Base-by-base conservation (phyloP, 2,888 invertebrate species). In the Synanthedon andrenaeformis region DNA sequence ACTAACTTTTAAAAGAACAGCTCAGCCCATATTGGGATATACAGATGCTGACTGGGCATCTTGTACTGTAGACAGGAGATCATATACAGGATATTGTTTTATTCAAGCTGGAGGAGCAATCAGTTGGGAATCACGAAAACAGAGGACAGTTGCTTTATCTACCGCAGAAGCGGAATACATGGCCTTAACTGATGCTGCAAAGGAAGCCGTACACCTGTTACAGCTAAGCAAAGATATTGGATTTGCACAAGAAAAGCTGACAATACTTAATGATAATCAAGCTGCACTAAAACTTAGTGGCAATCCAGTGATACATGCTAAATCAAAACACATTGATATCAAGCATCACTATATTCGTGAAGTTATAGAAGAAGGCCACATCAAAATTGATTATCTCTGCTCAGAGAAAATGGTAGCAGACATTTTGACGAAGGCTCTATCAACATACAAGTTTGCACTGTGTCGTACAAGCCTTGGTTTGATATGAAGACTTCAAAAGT, bases 101-200 rank as follows among this genome's bases (percentile, higher is more conserved):
- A 58, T 50, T 12, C 53, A 56, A 10, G 19, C 23, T 41, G 56
- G 56, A 41, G 52, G 53, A 8, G 45, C 55, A 4, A n/a, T n/a
- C n/a, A n/a, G n/a, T n/a, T n/a, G n/a, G n/a, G n/a, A n/a, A n/a
- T n/a, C 59, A 3, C 58, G 54, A 52, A 66, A 64, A 52, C 63
- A 64, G 49, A 52, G 48, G 35, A 59, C 57, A n/a, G 60, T 64
- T 12, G 64, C 63, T 3, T 53, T 61, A 3, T 59, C 60, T 5
- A 56, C 61, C 1, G 57, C 62, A 12, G 61, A 64, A 54, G 58
- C 61, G 5, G 60, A 62, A 52, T 62, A 60, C 45, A 57, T 62
- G 56, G 53, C 58, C 2, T 11, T 62, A 41, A 54, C 60, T 1
- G 58, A 58, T 49, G 51, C 56, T 14, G 51, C 56, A 11, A 62